These are phyloP conservation scores for Thalassarche chlororhynchos DNA, from an alignment of 2,113 vertebrate species.

Conservation along the genomic window DNA sequence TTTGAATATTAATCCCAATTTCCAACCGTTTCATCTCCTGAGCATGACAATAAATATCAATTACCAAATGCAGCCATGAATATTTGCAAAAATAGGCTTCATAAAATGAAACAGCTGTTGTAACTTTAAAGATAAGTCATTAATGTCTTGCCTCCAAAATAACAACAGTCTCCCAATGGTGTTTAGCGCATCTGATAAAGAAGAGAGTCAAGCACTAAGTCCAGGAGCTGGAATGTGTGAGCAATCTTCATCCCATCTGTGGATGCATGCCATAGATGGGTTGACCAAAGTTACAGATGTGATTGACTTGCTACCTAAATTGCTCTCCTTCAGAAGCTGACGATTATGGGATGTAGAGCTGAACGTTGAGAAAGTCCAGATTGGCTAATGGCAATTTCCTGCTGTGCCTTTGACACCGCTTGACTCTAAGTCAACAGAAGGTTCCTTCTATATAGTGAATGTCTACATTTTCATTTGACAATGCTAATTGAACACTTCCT, in stretches of 20 bases:
- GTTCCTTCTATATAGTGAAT: slow-evolving; percentile 30
- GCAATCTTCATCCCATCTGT: slow-evolving; percentile 40
- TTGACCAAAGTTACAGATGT: neutral
- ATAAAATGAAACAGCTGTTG: slow-evolving; percentile 28
- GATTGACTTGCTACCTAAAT: slow-evolving; percentile 51
- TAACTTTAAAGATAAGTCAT: neutral
- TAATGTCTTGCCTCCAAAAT: neutral
- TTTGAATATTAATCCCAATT: neutral
- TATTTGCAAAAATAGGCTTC: neutral
- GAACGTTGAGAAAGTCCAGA: slow-evolving; percentile 73
- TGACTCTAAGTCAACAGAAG: slow-evolving; percentile 67
- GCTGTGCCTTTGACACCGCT: slow-evolving; percentile 59
- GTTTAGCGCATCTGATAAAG: slow-evolving; percentile 16
- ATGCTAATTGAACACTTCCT: slow-evolving; percentile 65
- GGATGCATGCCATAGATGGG: neutral
- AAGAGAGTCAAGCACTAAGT: neutral
- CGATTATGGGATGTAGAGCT: slow-evolving; percentile 39
- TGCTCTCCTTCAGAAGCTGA: slow-evolving; percentile 33
- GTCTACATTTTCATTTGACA: slow-evolving; percentile 47
- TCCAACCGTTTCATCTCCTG: neutral
- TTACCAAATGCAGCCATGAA: neutral
- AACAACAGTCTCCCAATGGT: neutral
- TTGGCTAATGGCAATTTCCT: slow-evolving; percentile 63
- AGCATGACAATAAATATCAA: neutral
- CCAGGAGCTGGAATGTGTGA: slow-evolving; percentile 32